These are phyloP conservation scores for Ditylenchus weischeri DNA, from an alignment of 2,888 invertebrate species.

Conservation along the genomic window DNA sequence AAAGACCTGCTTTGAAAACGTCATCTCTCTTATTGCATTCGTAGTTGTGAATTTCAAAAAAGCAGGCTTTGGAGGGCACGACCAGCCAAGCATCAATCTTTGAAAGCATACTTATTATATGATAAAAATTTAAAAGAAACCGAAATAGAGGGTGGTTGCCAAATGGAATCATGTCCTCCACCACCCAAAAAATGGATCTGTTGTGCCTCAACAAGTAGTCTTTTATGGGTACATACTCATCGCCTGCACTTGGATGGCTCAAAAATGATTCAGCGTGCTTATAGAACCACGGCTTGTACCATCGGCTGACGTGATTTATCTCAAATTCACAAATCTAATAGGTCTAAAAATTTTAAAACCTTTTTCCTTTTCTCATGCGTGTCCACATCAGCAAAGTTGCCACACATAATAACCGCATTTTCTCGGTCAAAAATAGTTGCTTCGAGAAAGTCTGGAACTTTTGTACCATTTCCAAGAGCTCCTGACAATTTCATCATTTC, in stretches of 20 bases:
- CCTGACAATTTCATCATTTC: constrained; percentile 66
- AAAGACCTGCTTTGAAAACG: constrained; percentile 71
- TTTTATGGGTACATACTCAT: constrained; percentile 67
- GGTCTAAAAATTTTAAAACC: constrained; percentile 21
- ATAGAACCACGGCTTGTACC: constrained; percentile 75
- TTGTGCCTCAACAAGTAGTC: constrained; percentile 69
- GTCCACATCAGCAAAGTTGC: constrained; percentile 68
- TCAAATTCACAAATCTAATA: constrained; percentile 25
- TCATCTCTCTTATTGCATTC: constrained; percentile 69
- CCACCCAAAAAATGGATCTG: constrained; percentile 72
- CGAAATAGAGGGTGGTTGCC: constrained; percentile 69
- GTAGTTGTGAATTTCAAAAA: constrained; percentile 74
- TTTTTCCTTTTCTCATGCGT: constrained; percentile 42
- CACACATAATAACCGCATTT: constrained; percentile 70
- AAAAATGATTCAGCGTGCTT: constrained; percentile 69
- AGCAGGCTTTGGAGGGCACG: constrained; percentile 71
- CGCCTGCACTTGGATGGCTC: constrained; percentile 59
- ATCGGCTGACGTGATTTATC: constrained; percentile 66
- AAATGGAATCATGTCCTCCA: constrained; percentile 72
- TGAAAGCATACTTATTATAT: constrained; percentile 3
- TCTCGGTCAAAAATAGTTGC: constrained; percentile 69
- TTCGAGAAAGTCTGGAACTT: constrained; percentile 68
- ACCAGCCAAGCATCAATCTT: constrained; percentile 68
- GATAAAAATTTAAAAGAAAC: constrained; percentile 26
- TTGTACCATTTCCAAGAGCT: constrained; percentile 28